Evolutionary conservation across 2,888 invertebrate species (phyloP).

Genomic region (Suillia variegata): DNA sequence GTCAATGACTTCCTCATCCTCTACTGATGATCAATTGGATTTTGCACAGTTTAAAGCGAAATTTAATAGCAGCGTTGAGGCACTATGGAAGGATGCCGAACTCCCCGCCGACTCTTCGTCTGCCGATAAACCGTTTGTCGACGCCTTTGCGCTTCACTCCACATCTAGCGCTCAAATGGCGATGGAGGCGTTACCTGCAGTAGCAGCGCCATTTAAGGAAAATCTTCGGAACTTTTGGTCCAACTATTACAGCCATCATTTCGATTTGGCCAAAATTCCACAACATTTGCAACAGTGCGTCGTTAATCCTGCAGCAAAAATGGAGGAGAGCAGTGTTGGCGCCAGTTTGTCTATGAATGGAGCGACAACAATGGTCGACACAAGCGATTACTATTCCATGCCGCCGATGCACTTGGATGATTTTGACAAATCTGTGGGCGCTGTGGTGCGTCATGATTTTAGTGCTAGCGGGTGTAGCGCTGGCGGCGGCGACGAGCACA

Average conservation of each 20-base stretch:
- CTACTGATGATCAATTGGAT: constrained; percentile 44
- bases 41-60: constrained; percentile 62
- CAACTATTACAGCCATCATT: constrained; percentile 48
- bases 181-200: constrained; percentile 7
- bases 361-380: neutral
- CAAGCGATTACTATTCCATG: constrained; percentile 46
- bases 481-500: constrained; percentile 21
- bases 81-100: constrained; percentile 67
- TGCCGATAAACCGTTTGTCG: constrained; percentile 17
- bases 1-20: constrained; percentile 23
- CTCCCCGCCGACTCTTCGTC: constrained; percentile 51
- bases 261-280: constrained; percentile 33
- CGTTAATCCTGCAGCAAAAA: constrained; percentile 31
- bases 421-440: constrained; percentile 36
- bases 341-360: neutral
- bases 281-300: constrained; percentile 25
- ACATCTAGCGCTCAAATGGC: constrained; percentile 23
- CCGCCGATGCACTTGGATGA: constrained; percentile 40
- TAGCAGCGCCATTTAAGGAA: constrained; percentile 38
- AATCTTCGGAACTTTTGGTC: constrained; percentile 50
- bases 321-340: constrained; percentile 4
- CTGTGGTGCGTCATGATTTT: constrained; percentile 16
- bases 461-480: neutral
- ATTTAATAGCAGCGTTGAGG: constrained; percentile 72
- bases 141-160: neutral